These are phyloP conservation scores for Mobula birostris DNA, from an alignment of 2,113 vertebrate genomes.

Conservation along the genomic window DNA sequence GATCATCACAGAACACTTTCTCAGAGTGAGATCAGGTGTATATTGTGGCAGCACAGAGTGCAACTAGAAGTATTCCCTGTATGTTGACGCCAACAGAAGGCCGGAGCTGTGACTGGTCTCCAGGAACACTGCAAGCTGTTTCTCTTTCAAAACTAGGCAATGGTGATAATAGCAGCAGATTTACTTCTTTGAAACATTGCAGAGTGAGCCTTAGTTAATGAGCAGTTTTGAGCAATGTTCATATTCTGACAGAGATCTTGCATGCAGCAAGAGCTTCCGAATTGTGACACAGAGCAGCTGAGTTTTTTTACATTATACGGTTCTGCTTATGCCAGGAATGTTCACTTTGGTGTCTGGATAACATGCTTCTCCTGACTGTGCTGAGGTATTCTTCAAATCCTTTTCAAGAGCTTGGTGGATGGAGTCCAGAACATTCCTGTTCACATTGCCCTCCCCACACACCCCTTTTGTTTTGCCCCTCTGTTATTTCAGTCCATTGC, in stretches of 20 bases:
- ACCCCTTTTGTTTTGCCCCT: background rate
- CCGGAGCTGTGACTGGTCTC: background rate
- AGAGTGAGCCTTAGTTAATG: background rate
- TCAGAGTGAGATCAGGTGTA: background rate
- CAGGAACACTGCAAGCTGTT: background rate
- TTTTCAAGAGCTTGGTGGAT: background rate
- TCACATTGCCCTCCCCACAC: background rate
- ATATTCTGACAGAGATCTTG: background rate
- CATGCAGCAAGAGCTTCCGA: background rate
- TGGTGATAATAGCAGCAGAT: background rate
- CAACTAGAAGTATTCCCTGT: background rate
- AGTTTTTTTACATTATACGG: background rate
- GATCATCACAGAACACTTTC: background rate
- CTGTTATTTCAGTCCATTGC: background rate
- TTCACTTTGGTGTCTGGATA: background rate
- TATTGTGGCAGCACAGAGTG: too few relatives aligned
- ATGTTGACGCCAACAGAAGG: background rate
- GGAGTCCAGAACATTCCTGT: background rate
- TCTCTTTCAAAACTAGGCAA: background rate
- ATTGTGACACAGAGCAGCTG: background rate
- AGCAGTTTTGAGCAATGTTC: background rate
- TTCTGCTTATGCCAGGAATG: background rate
- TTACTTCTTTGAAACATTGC: background rate
- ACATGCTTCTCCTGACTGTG: background rate
- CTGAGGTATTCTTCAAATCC: background rate